Conservation (phyloP, 2,797 vertebrate genomes). For the Coendou prehensilis region DNA sequence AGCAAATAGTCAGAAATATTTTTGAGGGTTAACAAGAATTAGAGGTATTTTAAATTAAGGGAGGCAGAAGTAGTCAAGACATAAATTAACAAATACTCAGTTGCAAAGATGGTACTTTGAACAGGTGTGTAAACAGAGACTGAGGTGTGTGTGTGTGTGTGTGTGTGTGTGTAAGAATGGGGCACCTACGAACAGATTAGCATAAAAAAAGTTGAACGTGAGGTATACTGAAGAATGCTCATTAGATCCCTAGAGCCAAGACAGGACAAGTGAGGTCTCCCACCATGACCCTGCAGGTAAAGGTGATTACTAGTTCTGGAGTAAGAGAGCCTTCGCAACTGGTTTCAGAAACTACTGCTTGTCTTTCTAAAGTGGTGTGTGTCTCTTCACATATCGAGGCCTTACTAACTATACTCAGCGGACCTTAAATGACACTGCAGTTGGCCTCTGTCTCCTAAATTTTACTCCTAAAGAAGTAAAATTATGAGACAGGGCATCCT, state of each 20-base stretch:
- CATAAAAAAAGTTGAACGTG: background rate
- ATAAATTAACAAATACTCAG: background rate
- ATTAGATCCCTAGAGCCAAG: background rate
- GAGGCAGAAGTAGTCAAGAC: background rate
- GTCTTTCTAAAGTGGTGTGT: background rate
- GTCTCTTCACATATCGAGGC: too few relatives aligned
- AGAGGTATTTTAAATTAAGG: background rate
- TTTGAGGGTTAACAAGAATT: slow-evolving; percentile 16
- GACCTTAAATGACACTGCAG: too few relatives aligned
- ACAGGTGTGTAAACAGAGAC: background rate
- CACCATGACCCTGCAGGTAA: background rate
- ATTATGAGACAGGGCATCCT: too few relatives aligned
- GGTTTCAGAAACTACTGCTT: background rate
- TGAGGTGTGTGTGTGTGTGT: background rate
- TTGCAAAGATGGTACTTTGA: background rate
- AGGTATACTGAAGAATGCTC: background rate
- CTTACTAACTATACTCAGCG: too few relatives aligned
- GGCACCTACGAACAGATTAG: background rate
- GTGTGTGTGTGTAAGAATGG: background rate
- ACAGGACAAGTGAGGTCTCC: background rate
- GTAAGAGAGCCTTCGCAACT: background rate
- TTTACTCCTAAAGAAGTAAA: too few relatives aligned
- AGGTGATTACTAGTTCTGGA: background rate
- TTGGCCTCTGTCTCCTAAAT: too few relatives aligned
- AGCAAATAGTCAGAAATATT: slow-evolving; percentile 21